phyloP scores from a whole-genome alignment of 2,888 invertebrate genomes.

The Xylota sylvarum region DNA sequence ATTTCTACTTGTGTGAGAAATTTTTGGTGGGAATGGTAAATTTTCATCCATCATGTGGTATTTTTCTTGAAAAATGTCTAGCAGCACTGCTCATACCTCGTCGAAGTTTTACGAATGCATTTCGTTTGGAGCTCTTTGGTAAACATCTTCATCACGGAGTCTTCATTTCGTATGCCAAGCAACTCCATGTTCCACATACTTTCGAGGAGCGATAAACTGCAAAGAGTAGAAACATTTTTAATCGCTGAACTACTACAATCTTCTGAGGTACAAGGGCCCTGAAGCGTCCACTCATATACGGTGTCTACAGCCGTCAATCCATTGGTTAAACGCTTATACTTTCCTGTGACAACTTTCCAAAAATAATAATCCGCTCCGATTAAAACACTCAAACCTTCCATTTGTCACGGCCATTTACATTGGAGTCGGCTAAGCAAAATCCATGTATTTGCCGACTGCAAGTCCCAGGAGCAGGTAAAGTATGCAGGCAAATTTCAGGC shows the following conservation, averaged over 20 bases:
- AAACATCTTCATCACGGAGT: conserved; percentile 12
- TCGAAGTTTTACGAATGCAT: conserved; percentile 3
- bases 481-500: conserved; percentile 1
- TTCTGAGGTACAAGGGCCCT: neutral
- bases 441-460: no score
- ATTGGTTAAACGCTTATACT: no score
- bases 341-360: neutral
- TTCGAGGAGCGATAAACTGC: conserved; percentile 12
- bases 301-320: neutral
- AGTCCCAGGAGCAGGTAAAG: no score
- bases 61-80: no score
- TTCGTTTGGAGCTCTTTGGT: no score
- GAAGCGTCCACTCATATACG: neutral
- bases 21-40: no score
- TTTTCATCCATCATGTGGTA: no score
- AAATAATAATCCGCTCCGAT: neutral
- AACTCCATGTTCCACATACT: conserved; percentile 31
- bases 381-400: neutral
- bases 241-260: neutral
- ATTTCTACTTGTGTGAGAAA: no score
- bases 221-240: conserved; percentile 3
- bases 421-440: no score
- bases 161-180: conserved; percentile 10
- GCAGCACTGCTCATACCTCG: conserved; percentile 16
- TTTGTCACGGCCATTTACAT: no score